A percentile compares a stretch with the other conserved stretches of the same genome.
Evolutionary conservation across 2,797 vertebrate genomes (phyloP).

Genomic region (Erpetoichthys calabaricus): DNA sequence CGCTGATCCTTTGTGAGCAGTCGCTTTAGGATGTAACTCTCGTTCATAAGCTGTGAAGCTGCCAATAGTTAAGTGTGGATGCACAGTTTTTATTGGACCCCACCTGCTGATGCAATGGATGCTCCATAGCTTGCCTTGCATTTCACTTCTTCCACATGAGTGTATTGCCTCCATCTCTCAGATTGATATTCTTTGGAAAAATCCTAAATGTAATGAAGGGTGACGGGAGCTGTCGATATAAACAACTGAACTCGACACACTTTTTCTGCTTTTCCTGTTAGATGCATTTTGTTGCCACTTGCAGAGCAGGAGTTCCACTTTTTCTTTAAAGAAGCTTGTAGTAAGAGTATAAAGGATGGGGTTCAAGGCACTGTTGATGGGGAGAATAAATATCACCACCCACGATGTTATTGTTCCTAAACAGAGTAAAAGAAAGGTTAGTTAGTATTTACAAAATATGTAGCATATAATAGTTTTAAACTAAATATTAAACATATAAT

Average conservation of each 20-base stretch:
- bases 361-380: constrained; percentile 67
- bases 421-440: background rate
- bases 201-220: constrained; percentile 33
- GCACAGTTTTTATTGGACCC: too few species aligned
- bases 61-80: too few species aligned
- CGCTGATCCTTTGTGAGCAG: too few species aligned
- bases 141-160: constrained; percentile 28
- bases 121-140: background rate
- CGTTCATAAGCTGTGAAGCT: too few species aligned
- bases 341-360: constrained; percentile 62
- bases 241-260: constrained; percentile 43
- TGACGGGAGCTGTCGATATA: constrained; percentile 32
- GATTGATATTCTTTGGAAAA: constrained; percentile 36
- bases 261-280: constrained; percentile 48
- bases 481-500: too few species aligned
- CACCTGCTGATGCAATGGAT: background rate
- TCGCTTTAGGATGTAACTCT: too few species aligned
- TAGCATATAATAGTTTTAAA: too few species aligned
- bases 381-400: constrained; percentile 65
- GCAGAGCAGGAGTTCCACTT: constrained; percentile 55
- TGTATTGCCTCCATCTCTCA: constrained; percentile 34
- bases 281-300: constrained; percentile 43
- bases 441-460: too few species aligned
- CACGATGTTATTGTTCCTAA: constrained; percentile 57
- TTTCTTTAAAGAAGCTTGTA: constrained; percentile 66